Base-by-base conservation (phyloP, 2,888 invertebrate species). In the Hermodice carunculata region DNA sequence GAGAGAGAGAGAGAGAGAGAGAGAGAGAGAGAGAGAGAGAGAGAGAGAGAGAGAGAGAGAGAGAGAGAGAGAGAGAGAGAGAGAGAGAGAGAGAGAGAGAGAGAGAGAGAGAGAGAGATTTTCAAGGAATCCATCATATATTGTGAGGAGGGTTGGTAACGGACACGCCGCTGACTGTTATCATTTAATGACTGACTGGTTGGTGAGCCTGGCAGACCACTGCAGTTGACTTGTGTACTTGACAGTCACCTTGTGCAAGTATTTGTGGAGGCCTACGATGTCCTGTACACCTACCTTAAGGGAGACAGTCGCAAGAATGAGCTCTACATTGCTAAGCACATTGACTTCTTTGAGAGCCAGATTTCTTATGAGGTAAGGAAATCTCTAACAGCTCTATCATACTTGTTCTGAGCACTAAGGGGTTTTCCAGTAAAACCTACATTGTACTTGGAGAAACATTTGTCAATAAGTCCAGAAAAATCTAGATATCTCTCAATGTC, bases 251-350 rank as follows among this genome's bases (percentile, higher is more conserved):
- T 83, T 68, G 80, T 78, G 0, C 69, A 73, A 37, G 79, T 83
- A 53, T 79, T 82, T 67, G 79, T 80, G 43, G 79, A 79, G 49
- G 79, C 80, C 6, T 83, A 84, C 63, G 78, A 80, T 51, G 79
- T 83, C 5, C 70, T 85, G 58, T 78, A 81, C 74, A 78, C 78
- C 1, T 85, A 85, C 62, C 71, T 85, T 59, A 77, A 77, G 76
- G 85, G 85, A 1, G 71, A 85, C 74, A 83, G 84, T 31, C 69
- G 84, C 24, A 85, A 85, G 70, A 85, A 85, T 73, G 85, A 85
- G 63, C 74, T 85, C 51, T 85, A 85, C 71, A 82, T 85, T 24
- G 85, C 83, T 34, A 81, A 85, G 60, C 81, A 85, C 70, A 83
- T 85, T 46, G 81, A 82, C 70, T 83, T 84, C 77, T 84, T 84